Percentiles rank a stretch among this genome's conserved stretches.
Evolutionary conservation across 1,140 invertebrate genomes (phyloP).

Genomic region (Steinernema khuongi): DNA sequence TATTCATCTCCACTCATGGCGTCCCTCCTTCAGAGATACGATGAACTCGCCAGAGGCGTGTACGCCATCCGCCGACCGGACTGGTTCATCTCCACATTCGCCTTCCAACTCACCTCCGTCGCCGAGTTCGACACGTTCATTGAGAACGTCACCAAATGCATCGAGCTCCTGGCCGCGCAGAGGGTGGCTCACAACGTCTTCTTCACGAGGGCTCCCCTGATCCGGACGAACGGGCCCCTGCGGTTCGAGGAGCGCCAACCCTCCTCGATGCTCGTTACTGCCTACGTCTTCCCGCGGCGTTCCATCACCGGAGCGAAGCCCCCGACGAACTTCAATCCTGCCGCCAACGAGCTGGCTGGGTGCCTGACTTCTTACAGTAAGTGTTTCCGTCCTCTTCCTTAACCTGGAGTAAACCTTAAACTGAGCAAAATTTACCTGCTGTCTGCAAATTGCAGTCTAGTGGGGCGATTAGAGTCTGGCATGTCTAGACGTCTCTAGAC

Average conservation of each 20-base stretch:
- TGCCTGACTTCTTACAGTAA: constrained; percentile 55
- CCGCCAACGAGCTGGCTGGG: constrained; percentile 52
- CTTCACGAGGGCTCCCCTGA: constrained; percentile 47
- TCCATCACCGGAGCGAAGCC: constrained; percentile 50
- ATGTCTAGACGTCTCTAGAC: too few relatives aligned
- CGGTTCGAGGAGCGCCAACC: constrained; percentile 36
- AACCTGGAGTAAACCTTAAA: background rate
- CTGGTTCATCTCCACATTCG: constrained; percentile 54
- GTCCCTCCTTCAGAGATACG: constrained; percentile 42
- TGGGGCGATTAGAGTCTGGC: background rate
- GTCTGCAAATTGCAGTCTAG: background rate
- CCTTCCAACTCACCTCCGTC: constrained; percentile 44
- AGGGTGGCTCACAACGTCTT: constrained; percentile 56
- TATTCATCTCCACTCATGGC: constrained; percentile 2
- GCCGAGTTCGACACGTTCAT: constrained; percentile 47
- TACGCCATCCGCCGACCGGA: constrained; percentile 45
- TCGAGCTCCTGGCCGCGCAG: constrained; percentile 43
- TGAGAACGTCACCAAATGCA: constrained; percentile 41
- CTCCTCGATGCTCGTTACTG: constrained; percentile 42
- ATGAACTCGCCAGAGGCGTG: constrained; percentile 32
- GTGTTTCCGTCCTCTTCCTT: constrained; percentile 4
- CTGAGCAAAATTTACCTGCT: background rate
- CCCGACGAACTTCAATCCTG: constrained; percentile 53
- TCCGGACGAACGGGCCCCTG: constrained; percentile 35
- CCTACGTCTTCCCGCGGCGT: constrained; percentile 53